Evolutionary conservation across 2,113 vertebrate species (phyloP).

Genomic region (Rhabdomys dilectus): DNA sequence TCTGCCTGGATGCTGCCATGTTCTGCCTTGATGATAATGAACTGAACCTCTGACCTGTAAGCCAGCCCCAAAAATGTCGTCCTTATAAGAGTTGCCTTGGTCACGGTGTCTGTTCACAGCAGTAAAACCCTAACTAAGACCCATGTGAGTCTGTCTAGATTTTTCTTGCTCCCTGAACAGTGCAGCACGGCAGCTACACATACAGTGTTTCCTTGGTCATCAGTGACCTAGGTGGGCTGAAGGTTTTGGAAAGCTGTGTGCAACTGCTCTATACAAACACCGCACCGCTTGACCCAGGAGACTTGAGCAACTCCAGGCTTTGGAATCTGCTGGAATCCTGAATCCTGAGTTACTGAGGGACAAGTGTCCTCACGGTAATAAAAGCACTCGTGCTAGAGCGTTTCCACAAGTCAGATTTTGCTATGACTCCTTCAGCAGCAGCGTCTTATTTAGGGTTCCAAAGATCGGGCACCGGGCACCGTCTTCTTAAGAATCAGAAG

Average conservation of each 20-base stretch:
- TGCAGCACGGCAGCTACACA: accelerated
- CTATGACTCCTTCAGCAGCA: accelerated
- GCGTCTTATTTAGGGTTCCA: background rate
- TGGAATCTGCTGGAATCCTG: background rate
- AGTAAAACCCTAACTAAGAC: no score
- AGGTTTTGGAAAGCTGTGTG: background rate
- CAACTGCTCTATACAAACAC: background rate
- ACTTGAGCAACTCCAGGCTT: no score
- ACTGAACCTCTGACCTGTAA: no score
- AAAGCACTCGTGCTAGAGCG: accelerated
- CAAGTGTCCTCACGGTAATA: accelerated
- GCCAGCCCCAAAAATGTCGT: no score
- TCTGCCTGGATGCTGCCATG: no score
- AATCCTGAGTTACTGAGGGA: background rate
- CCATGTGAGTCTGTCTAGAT: background rate
- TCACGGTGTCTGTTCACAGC: no score
- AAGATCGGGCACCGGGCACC: accelerated
- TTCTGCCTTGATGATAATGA: no score
- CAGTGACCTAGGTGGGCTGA: no score
- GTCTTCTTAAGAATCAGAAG: background rate
- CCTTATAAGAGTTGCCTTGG: no score
- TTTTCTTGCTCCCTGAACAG: background rate
- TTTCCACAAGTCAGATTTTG: background rate
- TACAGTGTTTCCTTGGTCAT: background rate
- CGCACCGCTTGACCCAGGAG: accelerated